Percentiles rank a stretch among this genome's conserved stretches.
These are phyloP conservation scores for Leucosticte australis DNA, from an alignment of 2,113 vertebrate species.

Conservation along the genomic window DNA sequence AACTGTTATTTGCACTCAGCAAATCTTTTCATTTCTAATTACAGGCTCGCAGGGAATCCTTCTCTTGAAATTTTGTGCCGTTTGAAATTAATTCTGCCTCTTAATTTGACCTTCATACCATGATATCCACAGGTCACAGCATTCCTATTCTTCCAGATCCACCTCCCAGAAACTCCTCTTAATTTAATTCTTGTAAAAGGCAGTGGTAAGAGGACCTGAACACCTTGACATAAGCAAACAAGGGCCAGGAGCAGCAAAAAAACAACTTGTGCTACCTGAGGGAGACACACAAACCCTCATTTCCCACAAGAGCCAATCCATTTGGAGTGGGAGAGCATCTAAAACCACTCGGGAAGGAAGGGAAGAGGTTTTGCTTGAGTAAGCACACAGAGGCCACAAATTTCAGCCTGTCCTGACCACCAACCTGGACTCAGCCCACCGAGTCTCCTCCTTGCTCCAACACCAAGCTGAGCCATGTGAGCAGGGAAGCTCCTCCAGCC, in stretches of 20 bases:
- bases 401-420: not conserved
- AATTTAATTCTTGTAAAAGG: not conserved
- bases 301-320: not conserved
- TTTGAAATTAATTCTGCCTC: not conserved
- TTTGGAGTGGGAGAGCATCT: not conserved
- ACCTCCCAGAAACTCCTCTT: not conserved
- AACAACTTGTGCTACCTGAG: not conserved
- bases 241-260: not conserved
- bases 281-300: not conserved
- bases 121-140: not conserved
- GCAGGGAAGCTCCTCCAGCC: not conserved
- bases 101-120: not conserved
- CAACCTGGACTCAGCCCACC: not conserved
- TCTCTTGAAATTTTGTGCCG: not conserved
- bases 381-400: not conserved
- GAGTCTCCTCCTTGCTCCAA: not conserved
- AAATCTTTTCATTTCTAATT: not conserved
- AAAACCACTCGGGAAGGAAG: not conserved
- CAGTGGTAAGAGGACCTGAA: not conserved
- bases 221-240: not conserved
- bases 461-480: accelerated
- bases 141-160: not conserved
- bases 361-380: not conserved
- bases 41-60: not conserved
- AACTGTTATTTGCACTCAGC: not conserved